Percentiles rank a stretch among this genome's conserved stretches.
Evolutionary conservation across 2,888 invertebrate species (phyloP).

Genomic region (Horisme vitalbata): DNA sequence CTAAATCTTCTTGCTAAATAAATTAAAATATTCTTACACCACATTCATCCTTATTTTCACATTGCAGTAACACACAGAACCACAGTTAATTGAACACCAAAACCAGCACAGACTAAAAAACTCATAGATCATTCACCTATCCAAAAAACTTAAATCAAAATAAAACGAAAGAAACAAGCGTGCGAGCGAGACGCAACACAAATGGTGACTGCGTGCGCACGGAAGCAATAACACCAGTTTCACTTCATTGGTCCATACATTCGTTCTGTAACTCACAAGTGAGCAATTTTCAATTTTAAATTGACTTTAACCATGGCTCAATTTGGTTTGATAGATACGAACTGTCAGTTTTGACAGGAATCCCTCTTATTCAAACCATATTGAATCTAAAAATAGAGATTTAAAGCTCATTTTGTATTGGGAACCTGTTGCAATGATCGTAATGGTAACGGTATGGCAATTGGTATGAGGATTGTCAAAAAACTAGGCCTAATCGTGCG

Average conservation of each 20-base stretch:
- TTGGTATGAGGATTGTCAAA: constrained; percentile 31
- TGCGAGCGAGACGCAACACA: constrained; percentile 63
- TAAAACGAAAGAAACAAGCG: constrained; percentile 32
- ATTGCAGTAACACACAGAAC: constrained; percentile 6
- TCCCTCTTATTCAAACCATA: too few relatives aligned
- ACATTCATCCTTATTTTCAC: constrained; percentile 6
- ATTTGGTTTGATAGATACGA: too few relatives aligned
- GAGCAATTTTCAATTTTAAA: too few relatives aligned
- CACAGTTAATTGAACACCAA: constrained; percentile 7
- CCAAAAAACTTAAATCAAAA: constrained; percentile 4
- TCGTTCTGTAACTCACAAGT: too few relatives aligned
- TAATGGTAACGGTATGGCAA: constrained; percentile 42
- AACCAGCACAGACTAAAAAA: constrained; percentile 8
- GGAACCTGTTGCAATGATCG: not conserved
- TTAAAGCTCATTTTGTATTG: not conserved
- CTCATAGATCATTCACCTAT: constrained; percentile 17
- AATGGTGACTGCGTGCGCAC: constrained; percentile 49
- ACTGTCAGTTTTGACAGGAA: too few relatives aligned
- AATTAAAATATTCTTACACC: constrained; percentile 4
- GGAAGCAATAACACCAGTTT: constrained; percentile 34
- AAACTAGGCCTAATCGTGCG: constrained; percentile 25
- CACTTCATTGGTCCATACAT: too few relatives aligned
- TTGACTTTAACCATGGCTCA: too few relatives aligned
- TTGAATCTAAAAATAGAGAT: too few relatives aligned
- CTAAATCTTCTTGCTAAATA: too few relatives aligned